Evolutionary conservation across 2,797 vertebrate genomes (phyloP), one percentile per base, ranked within the genome.

Genomic region (Silurus aristotelis): DNA sequence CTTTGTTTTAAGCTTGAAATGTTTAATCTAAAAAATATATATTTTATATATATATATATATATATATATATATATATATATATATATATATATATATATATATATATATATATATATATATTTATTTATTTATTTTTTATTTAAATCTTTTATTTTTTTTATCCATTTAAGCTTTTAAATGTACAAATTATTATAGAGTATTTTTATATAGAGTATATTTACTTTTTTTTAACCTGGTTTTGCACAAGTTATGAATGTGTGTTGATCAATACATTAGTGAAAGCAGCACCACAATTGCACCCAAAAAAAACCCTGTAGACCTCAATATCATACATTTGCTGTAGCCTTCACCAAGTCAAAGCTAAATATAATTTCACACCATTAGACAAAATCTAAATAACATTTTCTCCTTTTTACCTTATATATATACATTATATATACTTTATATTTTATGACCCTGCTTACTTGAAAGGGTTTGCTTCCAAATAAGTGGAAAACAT

Each of bases 311-410:
- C 0, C 1, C 1, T 25, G 22, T 25, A 25, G 25, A 3, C 20
- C 43, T 63, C 46, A 79, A 15, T n/a, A 46, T n/a, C 22, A 63
- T 43, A 78, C 20, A 46, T 46, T 17, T 46, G 60, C 20, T 8
- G 20, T 12, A 63, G 17, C 56, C 58, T 17, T 60, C 58, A 9
- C 27, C 56, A 60, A 61, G 71, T 1, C 12, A 75, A 72, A 83
- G 82, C 20, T 43, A 85, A 83, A 87, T 79, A 75, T 84, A 43
- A 63, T 72, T 46, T 87, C 63, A 61, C 55, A 1, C 56, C 43
- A 38, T 71, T 63, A 38, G 25, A 60, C 64, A 43, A 72, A 73
- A 86, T 75, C 73, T 75, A 61, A 61, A 71, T 58, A 38, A 38
- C 38, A 38, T 38, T 38, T 38, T 38, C 38, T 5, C 38, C 38